Base-by-base conservation (phyloP, 2,113 vertebrate genomes). In the Scomber scombrus region DNA sequence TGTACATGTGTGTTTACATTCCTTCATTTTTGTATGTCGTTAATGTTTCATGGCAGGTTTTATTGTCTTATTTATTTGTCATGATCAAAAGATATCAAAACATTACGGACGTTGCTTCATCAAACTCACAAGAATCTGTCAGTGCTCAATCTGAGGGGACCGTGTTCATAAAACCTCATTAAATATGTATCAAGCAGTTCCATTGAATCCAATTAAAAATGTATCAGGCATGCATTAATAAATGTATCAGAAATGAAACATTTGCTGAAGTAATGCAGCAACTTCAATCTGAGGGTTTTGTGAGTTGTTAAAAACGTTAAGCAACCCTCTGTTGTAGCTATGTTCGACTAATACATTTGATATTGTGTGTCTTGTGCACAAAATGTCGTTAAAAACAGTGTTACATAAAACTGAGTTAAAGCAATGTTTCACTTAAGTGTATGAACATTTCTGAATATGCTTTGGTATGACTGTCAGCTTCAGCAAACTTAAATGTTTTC, bases 151-250 rank as follows among this genome's bases (percentile, higher is more conserved):
- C 71, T 7, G 65, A 75, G 52, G 78, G 69, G 86, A 76, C 66
- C 79, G 23, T 73, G 52, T 75, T 89, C 75, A 85, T 84, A 70
- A 85, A 86, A 76, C 3, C 63, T 75, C 77, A 85, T 92, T 64
- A 82, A 90, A 75, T 70, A 86, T 88, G 78, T 68, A 91, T 81
- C 75, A 75, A 79, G 78, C 77, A 85, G 63, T 82, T 71, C 86
- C 89, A 90, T 86, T 78, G 63, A 89, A 70, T 88, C 70, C 57
- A 63, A 88, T 91, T 77, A 89, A 91, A 88, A 91, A 87, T 90
- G 73, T 88, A 89, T 85, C 80, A 76, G 87, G 74, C 84, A 79
- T 86, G 82, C 87, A 88, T 91, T 89, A 83, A 87, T 86, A 84
- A 82, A 85, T 81, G 78, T 78, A 88, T 84, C 85, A 31, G 66